Base-by-base conservation (phyloP, 2,113 vertebrate genomes). In the Charadrius vociferus region DNA sequence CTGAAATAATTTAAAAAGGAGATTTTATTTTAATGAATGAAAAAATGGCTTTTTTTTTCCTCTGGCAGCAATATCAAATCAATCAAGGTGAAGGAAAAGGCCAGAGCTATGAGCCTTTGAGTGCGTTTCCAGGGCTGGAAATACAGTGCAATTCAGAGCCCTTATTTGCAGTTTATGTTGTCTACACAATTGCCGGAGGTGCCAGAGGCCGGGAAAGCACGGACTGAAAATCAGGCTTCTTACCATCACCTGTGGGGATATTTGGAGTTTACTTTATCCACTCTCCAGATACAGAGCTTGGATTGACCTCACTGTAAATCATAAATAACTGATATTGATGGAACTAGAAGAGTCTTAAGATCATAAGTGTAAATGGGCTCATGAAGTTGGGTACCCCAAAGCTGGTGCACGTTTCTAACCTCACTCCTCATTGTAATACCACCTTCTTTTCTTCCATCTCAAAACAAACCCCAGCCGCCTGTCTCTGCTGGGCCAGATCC, bases 1-100 rank as follows among this genome's bases (percentile, higher is more conserved):
- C 82, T 90, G 93, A 96, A 98, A 97, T 97, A 90, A 97, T 97
- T 97, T 96, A 81, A 95, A 82, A 95, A 97, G 93, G 50, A 71
- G 58, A 92, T 95, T 97, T 94, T 95, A 92, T 97, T 97, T 97
- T 97, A 95, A 91, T 93, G 49, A 96, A 96, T 97, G 90, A 98
- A 97, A 79, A 97, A 97, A 97, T 96, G 66, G 5, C 26, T 79
- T 49, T 52, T 43, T 67, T 92, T 95, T 86, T 66, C 39, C 36
- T 91, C 93, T 96, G 96, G 96, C 96, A 95, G 8, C 71, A 94
- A 81, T 92, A 96, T 97, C 95, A 96, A 97, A 98, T 98, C 97
- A 96, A 93, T 98, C 97, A 98, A 96, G 86, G 93, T 92, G 87
- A 97, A 97, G 93, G 90, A 96, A 98, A 94, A 83, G 61, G 79